A percentile compares a stretch with the other conserved stretches of the same genome.
phyloP scores from a whole-genome alignment of 2,888 invertebrate genomes.

The Slavum lentiscoides region DNA sequence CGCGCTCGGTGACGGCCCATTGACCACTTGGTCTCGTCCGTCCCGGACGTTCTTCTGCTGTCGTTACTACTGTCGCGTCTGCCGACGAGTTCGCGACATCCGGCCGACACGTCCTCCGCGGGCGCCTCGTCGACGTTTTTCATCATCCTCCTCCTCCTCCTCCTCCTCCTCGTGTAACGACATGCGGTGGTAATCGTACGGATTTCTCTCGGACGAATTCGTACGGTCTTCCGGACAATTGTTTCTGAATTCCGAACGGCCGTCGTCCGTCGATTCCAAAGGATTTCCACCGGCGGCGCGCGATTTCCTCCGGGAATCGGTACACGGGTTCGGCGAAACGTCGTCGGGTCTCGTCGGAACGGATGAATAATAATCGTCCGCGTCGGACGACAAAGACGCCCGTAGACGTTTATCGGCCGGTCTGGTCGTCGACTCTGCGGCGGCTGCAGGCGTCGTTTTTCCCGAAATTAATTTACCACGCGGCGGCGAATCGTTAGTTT shows the following conservation, averaged over 20 bases:
- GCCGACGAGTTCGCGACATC: neutral
- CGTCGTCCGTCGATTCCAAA: slow-evolving; percentile 6
- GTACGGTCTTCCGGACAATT: neutral
- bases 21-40: neutral
- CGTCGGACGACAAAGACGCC: slow-evolving; percentile 6
- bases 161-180: too few species aligned
- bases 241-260: slow-evolving; percentile 8
- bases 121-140: neutral
- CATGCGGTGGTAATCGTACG: too few species aligned
- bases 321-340: neutral
- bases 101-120: neutral
- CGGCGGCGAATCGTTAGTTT: neutral
- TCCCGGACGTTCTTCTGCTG: neutral
- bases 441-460: neutral
- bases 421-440: neutral
- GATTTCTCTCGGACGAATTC: neutral
- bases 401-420: neutral
- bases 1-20: neutral
- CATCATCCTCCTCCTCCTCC: neutral
- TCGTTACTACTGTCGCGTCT: neutral
- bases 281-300: neutral
- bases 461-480: neutral
- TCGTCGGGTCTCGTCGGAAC: neutral
- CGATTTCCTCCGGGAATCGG: too few species aligned
- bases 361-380: neutral